Conservation (phyloP, 2,113 vertebrate genomes). For the Prionailurus bengalensis region DNA sequence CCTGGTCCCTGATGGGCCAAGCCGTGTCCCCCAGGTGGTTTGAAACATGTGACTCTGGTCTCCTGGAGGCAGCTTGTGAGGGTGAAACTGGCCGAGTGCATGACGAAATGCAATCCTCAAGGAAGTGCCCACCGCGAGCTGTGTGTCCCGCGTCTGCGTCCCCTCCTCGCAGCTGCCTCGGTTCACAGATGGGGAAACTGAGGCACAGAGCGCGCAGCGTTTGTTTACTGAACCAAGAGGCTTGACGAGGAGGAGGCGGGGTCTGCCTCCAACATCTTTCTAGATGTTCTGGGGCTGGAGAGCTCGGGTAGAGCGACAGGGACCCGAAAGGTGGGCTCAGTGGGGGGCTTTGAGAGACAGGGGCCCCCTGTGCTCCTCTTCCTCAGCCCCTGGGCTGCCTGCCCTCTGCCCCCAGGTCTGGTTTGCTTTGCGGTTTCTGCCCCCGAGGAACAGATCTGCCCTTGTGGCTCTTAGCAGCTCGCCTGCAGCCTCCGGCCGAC, state of each 20-base stretch:
- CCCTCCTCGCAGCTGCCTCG: background rate
- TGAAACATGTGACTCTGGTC: background rate
- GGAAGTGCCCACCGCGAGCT: background rate
- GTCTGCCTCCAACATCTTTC: background rate
- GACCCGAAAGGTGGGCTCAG: background rate
- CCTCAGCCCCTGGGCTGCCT: background rate
- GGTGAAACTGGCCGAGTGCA: background rate
- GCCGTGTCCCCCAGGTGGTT: background rate
- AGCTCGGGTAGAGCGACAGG: background rate
- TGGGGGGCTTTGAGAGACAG: background rate
- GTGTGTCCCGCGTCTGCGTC: background rate
- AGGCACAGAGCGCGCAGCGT: background rate
- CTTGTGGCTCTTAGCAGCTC: background rate
- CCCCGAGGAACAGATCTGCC: background rate
- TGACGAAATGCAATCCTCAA: background rate
- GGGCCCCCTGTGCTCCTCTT: background rate
- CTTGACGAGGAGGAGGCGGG: background rate
- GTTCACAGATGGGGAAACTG: background rate
- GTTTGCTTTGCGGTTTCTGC: background rate
- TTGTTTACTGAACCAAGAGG: background rate
- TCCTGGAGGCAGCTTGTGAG: background rate
- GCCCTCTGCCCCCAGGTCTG: background rate
- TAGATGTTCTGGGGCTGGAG: background rate
- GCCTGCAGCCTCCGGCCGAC: rapidly evolving
- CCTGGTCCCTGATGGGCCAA: too few species aligned